Conservation (phyloP, 92 coral and sea anemone species). For the Nematostella vectensis region DNA sequence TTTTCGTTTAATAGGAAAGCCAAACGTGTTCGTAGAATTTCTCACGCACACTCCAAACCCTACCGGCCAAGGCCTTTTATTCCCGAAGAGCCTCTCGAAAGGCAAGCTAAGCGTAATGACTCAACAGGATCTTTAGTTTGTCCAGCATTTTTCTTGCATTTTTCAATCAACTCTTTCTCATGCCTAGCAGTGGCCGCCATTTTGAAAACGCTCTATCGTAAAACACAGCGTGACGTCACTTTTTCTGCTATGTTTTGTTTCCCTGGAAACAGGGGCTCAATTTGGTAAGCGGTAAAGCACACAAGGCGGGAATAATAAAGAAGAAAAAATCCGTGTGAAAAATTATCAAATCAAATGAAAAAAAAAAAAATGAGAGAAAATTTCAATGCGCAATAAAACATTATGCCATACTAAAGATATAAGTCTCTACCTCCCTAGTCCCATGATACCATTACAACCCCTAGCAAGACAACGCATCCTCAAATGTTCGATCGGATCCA, state of each 20-base stretch:
- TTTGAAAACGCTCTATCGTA: slow-evolving; percentile 36
- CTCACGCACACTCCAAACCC: background rate
- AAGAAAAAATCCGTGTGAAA: no score
- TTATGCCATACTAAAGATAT: no score
- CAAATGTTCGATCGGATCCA: slow-evolving; percentile 57
- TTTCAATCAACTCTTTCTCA: slow-evolving; percentile 71
- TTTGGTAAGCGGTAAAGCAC: background rate
- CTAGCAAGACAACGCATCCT: slow-evolving; percentile 69
- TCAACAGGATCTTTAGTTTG: slow-evolving; percentile 66
- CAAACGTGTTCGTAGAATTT: background rate
- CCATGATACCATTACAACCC: slow-evolving; percentile 83
- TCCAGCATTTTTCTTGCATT: slow-evolving; percentile 60
- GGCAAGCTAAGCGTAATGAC: slow-evolving; percentile 68
- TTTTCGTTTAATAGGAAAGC: no score
- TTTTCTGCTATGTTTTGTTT: slow-evolving; percentile 40
- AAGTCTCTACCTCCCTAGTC: slow-evolving; percentile 85
- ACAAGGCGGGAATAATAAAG: no score
- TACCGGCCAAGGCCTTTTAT: slow-evolving; percentile 97
- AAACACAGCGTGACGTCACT: slow-evolving; percentile 48
- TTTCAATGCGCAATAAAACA: no score
- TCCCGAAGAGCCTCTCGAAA: slow-evolving; percentile 92
- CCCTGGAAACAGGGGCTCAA: slow-evolving; percentile 41
- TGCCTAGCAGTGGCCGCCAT: slow-evolving; percentile 95
- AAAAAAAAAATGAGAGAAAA: no score
- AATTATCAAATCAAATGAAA: no score